Percentiles rank a stretch among this genome's conserved stretches.
Conservation (phyloP, 2,888 invertebrate species). For the Luperina testacea region DNA sequence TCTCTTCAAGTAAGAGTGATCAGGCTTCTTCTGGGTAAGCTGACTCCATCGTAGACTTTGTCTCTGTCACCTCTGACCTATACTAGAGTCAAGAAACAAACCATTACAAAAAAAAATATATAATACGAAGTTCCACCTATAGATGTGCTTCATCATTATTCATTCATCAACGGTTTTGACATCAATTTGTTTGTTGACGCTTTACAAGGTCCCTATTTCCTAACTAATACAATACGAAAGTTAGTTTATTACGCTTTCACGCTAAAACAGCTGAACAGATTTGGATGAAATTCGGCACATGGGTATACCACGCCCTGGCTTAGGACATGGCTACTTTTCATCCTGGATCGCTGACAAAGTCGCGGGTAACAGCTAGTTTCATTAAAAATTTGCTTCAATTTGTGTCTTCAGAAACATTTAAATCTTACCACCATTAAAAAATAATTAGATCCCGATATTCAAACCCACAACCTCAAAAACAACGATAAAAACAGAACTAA, state of each 20-base stretch:
- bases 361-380: background rate
- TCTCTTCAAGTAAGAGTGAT: too few species aligned
- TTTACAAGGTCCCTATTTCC: background rate
- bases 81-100: too few species aligned
- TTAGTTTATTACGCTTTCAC: background rate
- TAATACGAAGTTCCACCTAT: background rate
- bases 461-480: background rate
- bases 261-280: background rate
- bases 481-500: constrained; percentile 20
- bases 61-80: too few species aligned
- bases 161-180: background rate
- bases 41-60: too few species aligned
- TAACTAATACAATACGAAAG: background rate
- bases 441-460: background rate
- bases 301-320: background rate
- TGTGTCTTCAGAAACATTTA: background rate
- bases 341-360: background rate
- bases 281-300: background rate
- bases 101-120: too few species aligned
- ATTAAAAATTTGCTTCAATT: background rate
- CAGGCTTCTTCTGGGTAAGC: too few species aligned
- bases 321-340: background rate
- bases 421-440: background rate
- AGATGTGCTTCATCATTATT: background rate
- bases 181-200: background rate